Base-by-base conservation (phyloP, 2,113 vertebrate genomes). In the Penelope pileata region DNA sequence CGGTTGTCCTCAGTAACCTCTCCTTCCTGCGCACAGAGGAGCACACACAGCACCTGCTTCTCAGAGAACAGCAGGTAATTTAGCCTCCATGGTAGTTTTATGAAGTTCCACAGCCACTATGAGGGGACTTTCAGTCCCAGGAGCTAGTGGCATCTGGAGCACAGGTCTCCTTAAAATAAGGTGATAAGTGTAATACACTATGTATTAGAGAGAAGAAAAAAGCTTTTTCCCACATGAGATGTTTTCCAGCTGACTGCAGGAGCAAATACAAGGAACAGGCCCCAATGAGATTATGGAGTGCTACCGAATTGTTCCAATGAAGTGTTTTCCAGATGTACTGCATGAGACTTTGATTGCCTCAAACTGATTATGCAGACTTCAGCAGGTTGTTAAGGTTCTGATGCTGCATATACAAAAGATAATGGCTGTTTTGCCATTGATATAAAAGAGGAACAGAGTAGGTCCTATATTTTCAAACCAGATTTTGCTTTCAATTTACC, bases 1-100 rank as follows among this genome's bases (percentile, higher is more conserved):
- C n/a, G 54, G 63, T 30, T 93, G 88, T 75, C 89, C 90, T 91
- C 48, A 43, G 66, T 90, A 95, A 95, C 94, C 92, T 87, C 85
- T 94, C 76, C 42, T 38, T 68, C 84, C 47, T 59, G 53, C 70
- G 50, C 74, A 45, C 27, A 68, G 53, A 92, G 42, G 19, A 63
- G 68, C 19, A 42, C 62, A 73, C 40, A 50, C 50, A 47, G 76
- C 91, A 94, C 75, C 95, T 94, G 76, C 74, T 77, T 75, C 74
- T 86, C 68, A 75, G 74, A 75, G 48, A 81, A 47, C 17, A 92
- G 32, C 68, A 82, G 53, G 40, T 74, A 83, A 89, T 94, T 91
- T 59, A 94, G 54, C 47, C 67, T 92, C 43, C 2, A 1, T 23
- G 63, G 79, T 73, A 38, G 34, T 66, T 68, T 6, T 21, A 77